Base-by-base conservation (phyloP, 64 coral and sea anemone genomes). In the Dendronephthya gigantea region DNA sequence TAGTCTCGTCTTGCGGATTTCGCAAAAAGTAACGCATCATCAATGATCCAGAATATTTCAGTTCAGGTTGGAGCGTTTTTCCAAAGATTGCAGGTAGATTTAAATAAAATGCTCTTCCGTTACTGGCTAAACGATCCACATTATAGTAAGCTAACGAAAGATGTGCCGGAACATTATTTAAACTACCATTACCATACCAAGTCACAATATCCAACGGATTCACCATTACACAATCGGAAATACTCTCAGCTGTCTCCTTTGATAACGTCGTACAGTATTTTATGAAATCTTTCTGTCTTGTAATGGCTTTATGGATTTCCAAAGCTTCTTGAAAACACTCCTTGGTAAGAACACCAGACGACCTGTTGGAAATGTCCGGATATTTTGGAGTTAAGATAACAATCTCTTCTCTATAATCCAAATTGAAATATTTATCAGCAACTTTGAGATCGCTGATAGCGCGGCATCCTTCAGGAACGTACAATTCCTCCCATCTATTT, bases 1-100 rank as follows among this genome's bases (percentile, higher is more conserved):
- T 12, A 14, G 25, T 39, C 72, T 39, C 8, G 36, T 34, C 32
- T 79, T 79, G 34, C 29, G 72, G 72, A 79, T 34, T 12, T 12
- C 32, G 72, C 16, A 79, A 34, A 35, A 79, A 79, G 36, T 79
- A 79, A 34, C 72, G 72, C 72, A 79, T 79, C 72, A 79, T 79
- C 2, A 79, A 36, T 19, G 72, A 34, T 28, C 72, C 72, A 79
- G 72, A 34, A 19, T 79, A 79, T 33, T 79, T 79, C 9, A 79
- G 14, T 17, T 79, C 72, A 79, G 0, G 32, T 35, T 12, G 32
- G 36, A 79, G 36, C 15, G 32, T 79, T 19, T 79, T 79, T 19
- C 72, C 72, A 79, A 79, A 79, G 27, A 34, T 79, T 35, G 30
- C 32, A 33, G 30, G 36, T 36, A 79, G 36, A 79, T 79, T 79